phyloP scores from a whole-genome alignment of 53 echinoderm and acorn worm species.

The Luidia sarsii region DNA sequence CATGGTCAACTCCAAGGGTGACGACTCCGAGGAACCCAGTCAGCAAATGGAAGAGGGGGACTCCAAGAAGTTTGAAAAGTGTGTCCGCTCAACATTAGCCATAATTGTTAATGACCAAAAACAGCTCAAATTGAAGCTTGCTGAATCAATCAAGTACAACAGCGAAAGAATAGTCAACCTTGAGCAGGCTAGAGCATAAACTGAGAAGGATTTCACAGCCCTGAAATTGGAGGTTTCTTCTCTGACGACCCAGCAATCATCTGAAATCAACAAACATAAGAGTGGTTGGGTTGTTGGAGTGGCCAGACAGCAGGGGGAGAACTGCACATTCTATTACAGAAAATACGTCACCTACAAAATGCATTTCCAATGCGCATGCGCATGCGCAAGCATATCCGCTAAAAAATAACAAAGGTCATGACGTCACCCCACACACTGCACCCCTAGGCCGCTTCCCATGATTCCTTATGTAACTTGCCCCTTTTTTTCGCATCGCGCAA shows the following conservation, averaged over 20 bases:
- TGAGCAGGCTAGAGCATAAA: not conserved
- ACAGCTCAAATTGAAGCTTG: slow-evolving; percentile 7
- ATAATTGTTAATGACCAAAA: not conserved
- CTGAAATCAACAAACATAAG: slow-evolving; percentile 17
- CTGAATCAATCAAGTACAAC: slow-evolving; percentile 6
- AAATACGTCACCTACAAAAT: too few species aligned
- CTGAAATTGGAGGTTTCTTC: not conserved
- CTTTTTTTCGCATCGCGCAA: too few species aligned
- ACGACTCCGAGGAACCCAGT: not conserved
- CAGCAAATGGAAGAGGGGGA: not conserved
- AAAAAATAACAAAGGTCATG: too few species aligned
- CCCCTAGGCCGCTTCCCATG: too few species aligned
- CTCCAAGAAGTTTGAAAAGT: slow-evolving; percentile 4
- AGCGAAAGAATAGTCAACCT: slow-evolving; percentile 3
- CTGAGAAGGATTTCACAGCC: not conserved
- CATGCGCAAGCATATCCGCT: too few species aligned
- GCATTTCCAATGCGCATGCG: too few species aligned
- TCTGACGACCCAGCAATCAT: not conserved
- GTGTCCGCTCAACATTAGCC: not conserved
- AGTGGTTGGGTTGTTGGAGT: too few species aligned
- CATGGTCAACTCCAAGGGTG: not conserved
- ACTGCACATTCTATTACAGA: too few species aligned
- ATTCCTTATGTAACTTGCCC: too few species aligned
- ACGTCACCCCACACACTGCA: too few species aligned
- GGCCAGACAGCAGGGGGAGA: too few species aligned